Conservation (phyloP, 2,888 invertebrate genomes). For the Agrochola litura region DNA sequence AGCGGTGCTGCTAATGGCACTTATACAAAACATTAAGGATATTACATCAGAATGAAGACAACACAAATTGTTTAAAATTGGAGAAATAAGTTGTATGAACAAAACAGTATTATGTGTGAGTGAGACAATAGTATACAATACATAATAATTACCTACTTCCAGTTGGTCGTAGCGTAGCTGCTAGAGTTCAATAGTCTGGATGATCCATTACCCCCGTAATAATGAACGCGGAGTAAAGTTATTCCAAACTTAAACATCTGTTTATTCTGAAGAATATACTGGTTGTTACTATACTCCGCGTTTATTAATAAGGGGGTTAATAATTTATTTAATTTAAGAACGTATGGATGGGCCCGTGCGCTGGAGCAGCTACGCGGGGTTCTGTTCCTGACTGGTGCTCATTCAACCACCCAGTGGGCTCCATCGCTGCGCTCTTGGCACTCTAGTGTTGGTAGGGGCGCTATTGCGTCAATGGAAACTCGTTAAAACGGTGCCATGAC, state of each 20-base stretch:
- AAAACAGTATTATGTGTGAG: background rate
- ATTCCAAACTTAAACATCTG: background rate
- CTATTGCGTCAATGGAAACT: slow-evolving; percentile 56
- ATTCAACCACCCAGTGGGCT: background rate
- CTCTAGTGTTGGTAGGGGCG: slow-evolving; percentile 21
- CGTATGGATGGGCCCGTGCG: background rate
- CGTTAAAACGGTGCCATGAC: slow-evolving; percentile 62
- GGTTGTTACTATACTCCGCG: too few species aligned
- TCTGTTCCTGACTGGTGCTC: background rate
- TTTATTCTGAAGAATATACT: background rate
- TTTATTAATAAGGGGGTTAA: background rate
- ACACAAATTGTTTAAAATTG: background rate
- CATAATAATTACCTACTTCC: background rate
- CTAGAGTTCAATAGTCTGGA: background rate
- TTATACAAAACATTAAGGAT: background rate
- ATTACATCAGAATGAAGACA: slow-evolving; percentile 16
- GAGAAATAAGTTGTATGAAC: background rate
- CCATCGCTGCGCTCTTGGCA: slow-evolving; percentile 2
- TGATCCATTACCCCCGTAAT: background rate
- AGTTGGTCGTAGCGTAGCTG: background rate
- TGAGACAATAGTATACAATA: background rate
- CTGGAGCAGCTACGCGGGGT: background rate
- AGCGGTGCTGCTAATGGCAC: background rate
- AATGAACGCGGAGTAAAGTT: background rate
- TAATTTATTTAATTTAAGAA: background rate